Evolutionary conservation across 2,113 vertebrate species (phyloP).

Genomic region (Cyphomyrus plagiostoma): DNA sequence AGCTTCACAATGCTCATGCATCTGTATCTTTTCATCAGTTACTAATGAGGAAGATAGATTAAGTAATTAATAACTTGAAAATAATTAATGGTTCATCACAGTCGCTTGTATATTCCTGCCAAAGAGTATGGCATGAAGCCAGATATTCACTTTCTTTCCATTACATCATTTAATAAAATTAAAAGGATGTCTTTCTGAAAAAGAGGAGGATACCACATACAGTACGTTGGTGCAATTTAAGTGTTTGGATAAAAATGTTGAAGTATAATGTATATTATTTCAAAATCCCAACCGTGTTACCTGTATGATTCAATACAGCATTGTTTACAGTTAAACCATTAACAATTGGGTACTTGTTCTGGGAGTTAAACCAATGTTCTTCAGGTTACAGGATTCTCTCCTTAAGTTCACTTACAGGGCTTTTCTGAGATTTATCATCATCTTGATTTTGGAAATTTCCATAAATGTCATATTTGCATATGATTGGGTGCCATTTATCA

Average conservation of each 20-base stretch:
- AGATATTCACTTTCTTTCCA: neutral
- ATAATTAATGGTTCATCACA: neutral
- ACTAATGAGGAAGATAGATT: neutral
- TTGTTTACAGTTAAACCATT: neutral
- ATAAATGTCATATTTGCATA: neutral
- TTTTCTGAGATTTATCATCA: neutral
- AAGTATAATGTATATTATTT: neutral
- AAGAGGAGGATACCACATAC: neutral
- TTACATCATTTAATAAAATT: constrained; percentile 7
- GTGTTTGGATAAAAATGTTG: neutral
- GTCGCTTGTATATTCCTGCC: neutral
- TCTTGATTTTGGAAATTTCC: neutral
- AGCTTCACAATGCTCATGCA: too few relatives aligned
- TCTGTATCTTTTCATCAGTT: neutral
- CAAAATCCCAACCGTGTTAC: neutral
- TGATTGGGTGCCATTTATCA: neutral
- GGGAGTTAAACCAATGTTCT: neutral
- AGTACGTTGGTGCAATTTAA: neutral
- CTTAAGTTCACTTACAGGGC: neutral
- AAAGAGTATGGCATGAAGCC: neutral
- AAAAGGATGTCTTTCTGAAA: neutral
- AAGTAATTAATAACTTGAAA: constrained; percentile 9
- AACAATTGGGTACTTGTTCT: neutral
- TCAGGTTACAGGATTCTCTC: neutral
- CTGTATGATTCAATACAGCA: neutral